phyloP scores from a whole-genome alignment of 2,797 vertebrate genomes.

The Anguilla anguilla region DNA sequence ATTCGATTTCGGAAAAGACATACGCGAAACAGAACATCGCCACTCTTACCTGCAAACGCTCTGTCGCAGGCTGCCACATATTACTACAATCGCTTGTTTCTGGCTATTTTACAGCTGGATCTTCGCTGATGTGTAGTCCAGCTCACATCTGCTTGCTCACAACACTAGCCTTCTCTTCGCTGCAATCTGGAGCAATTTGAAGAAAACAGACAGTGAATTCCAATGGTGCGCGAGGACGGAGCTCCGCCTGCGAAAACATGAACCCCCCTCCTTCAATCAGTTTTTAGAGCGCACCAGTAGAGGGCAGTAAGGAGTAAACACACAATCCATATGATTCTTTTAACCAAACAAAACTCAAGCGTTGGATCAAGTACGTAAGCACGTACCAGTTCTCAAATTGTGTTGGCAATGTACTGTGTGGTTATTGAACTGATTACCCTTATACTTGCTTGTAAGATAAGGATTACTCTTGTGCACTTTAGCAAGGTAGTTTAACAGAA shows the following conservation, averaged over 20 bases:
- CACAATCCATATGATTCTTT: not conserved
- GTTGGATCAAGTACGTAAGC: not conserved
- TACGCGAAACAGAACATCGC: constrained; percentile 16
- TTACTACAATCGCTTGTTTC: constrained; percentile 64
- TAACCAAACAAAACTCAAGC: not conserved
- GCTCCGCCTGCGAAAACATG: constrained; percentile 76
- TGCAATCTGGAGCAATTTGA: constrained; percentile 53
- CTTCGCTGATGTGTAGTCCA: constrained; percentile 62
- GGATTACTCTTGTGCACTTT: not conserved
- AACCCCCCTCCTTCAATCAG: constrained; percentile 34
- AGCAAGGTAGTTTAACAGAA: not conserved
- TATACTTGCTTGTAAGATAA: not conserved
- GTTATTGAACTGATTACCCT: not conserved
- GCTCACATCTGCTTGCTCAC: constrained; percentile 74
- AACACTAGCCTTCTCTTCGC: constrained; percentile 56
- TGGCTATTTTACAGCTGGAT: constrained; percentile 55
- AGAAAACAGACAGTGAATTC: constrained; percentile 58
- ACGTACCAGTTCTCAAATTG: not conserved
- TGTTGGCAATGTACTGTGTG: not conserved
- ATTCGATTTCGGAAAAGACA: not conserved
- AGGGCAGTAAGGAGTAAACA: constrained; percentile 45
- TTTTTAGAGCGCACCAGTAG: constrained; percentile 52
- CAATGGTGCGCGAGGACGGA: constrained; percentile 63
- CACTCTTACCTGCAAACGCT: constrained; percentile 89
- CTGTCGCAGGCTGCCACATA: constrained; percentile 97